Evolutionary conservation across 2,113 vertebrate genomes (phyloP).

Genomic region (Sminthopsis crassicaudata): DNA sequence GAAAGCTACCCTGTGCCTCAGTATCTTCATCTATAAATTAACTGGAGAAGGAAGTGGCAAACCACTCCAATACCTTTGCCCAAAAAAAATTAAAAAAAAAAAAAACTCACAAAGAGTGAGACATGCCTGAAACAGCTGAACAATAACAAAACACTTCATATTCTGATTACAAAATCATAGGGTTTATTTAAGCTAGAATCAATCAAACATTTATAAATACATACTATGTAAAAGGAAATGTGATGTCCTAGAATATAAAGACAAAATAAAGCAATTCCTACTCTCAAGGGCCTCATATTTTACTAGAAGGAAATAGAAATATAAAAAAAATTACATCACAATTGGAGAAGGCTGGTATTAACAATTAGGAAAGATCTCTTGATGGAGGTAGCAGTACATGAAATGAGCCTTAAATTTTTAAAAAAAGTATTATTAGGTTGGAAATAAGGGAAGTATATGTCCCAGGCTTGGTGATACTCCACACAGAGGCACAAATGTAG

Average conservation of each 20-base stretch:
- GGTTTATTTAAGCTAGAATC: background rate
- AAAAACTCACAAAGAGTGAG: background rate
- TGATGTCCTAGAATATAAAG: background rate
- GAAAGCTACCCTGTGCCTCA: background rate
- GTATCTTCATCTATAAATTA: background rate
- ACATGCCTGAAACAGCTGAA: background rate
- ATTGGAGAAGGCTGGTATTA: background rate
- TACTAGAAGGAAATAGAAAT: background rate
- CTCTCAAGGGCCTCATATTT: background rate
- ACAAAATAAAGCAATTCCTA: conserved; percentile 2
- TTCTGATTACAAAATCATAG: background rate
- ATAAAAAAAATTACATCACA: background rate
- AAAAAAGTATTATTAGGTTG: background rate
- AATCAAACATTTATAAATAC: background rate
- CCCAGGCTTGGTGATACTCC: background rate
- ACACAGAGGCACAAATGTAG: background rate
- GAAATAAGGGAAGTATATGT: background rate
- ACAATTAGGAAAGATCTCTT: background rate
- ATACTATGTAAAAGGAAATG: background rate
- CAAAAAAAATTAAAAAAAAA: background rate
- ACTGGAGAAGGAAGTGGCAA: background rate
- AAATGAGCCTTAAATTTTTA: background rate
- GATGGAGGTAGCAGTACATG: background rate
- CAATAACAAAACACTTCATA: background rate
- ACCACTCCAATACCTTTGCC: background rate